Percentiles rank a stretch among this genome's conserved stretches.
Evolutionary conservation across 2,113 vertebrate species (phyloP).

Genomic region (Pelecanus crispus): DNA sequence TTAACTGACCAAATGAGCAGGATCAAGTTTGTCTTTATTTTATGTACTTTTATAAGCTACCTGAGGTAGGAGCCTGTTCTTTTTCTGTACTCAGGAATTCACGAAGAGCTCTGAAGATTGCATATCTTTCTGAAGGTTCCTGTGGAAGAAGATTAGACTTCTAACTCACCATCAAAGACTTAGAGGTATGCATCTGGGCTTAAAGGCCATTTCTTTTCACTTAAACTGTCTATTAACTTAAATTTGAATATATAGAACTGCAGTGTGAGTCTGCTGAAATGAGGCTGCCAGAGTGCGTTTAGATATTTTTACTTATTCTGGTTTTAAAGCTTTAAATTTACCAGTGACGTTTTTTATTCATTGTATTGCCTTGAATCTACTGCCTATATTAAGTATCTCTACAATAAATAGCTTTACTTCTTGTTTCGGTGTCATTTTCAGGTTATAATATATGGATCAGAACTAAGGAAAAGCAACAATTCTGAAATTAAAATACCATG

Average conservation of each 20-base stretch:
- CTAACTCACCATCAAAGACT: neutral
- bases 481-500: neutral
- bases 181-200: neutral
- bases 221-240: neutral
- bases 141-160: neutral
- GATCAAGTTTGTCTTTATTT: neutral
- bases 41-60: neutral
- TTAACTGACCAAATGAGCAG: neutral
- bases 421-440: neutral
- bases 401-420: neutral
- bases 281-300: neutral
- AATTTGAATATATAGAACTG: neutral
- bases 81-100: neutral
- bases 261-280: neutral
- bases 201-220: neutral
- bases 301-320: neutral
- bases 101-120: neutral
- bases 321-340: neutral
- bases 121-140: neutral
- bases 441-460: neutral
- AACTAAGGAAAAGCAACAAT: neutral
- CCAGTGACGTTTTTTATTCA: neutral
- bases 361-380: neutral
- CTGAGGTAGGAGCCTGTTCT: neutral
- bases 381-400: neutral